Percentiles rank a stretch among this genome's conserved stretches.
phyloP scores from a whole-genome alignment of 2,113 vertebrate genomes.

The Petaurus breviceps region DNA sequence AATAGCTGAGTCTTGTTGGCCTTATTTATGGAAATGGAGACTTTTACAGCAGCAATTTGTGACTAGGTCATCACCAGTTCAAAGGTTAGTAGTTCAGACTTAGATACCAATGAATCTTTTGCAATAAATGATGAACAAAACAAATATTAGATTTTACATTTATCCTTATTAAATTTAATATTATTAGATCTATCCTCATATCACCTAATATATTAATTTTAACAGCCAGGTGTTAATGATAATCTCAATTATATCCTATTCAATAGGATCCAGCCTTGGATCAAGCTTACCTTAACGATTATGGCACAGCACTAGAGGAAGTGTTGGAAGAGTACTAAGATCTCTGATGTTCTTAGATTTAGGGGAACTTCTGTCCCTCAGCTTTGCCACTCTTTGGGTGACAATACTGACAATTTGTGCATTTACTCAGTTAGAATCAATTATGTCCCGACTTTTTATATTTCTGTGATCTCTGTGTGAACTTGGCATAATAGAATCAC shows the following conservation, averaged over 20 bases:
- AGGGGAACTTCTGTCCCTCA: too few relatives aligned
- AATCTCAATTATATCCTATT: background rate
- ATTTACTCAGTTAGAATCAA: background rate
- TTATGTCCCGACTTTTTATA: background rate
- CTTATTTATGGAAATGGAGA: too few relatives aligned
- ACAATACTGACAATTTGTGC: background rate
- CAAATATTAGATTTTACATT: background rate
- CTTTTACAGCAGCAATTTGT: background rate
- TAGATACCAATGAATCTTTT: background rate
- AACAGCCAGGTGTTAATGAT: background rate
- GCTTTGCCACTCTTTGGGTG: background rate
- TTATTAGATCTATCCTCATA: background rate
- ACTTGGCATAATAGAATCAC: background rate
- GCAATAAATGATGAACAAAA: background rate
- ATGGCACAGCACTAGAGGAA: background rate
- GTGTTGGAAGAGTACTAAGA: background rate
- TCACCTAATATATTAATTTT: background rate
- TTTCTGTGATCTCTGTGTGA: background rate
- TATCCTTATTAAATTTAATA: background rate
- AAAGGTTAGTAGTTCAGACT: background rate
- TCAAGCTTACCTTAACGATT: background rate
- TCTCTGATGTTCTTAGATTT: background rate
- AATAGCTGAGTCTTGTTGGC: background rate
- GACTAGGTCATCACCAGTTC: background rate
- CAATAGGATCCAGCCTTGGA: background rate